Conservation (phyloP, 2,888 invertebrate species). For the Dryomyza anilis region DNA sequence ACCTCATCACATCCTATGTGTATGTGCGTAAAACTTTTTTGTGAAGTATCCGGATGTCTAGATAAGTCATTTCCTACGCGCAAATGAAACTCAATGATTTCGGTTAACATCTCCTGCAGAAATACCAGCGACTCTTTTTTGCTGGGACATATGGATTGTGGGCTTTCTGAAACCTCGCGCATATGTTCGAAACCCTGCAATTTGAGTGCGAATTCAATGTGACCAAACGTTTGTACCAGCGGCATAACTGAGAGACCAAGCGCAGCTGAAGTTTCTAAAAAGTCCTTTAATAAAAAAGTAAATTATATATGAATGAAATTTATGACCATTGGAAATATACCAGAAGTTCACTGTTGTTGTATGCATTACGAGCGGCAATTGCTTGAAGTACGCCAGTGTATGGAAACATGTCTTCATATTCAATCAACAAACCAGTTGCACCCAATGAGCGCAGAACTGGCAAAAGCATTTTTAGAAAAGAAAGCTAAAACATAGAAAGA, state of each 20-base stretch:
- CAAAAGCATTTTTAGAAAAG: constrained; percentile 66
- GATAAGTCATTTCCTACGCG: not conserved
- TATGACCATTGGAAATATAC: constrained; percentile 54
- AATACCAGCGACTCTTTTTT: constrained; percentile 67
- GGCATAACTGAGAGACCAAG: constrained; percentile 74
- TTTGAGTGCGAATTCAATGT: constrained; percentile 76
- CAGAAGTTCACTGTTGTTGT: constrained; percentile 54
- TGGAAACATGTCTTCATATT: constrained; percentile 86
- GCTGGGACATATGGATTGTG: constrained; percentile 75
- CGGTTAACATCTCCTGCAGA: constrained; percentile 72
- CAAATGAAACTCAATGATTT: constrained; percentile 64
- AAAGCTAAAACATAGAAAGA: constrained; percentile 62
- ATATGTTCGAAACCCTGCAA: constrained; percentile 67
- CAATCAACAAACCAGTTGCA: constrained; percentile 75
- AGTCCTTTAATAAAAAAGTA: constrained; percentile 50
- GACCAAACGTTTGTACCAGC: constrained; percentile 78
- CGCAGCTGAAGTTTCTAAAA: constrained; percentile 66
- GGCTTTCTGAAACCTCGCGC: constrained; percentile 70
- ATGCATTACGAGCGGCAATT: constrained; percentile 66
- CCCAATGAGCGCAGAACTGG: constrained; percentile 67
- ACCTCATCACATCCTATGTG: constrained; percentile 81
- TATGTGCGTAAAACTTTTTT: constrained; percentile 61
- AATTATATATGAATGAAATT: not conserved
- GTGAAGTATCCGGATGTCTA: too few relatives aligned
- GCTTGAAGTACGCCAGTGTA: constrained; percentile 67